These are phyloP conservation scores for Sminthurinus aureus DNA, from an alignment of 2,888 invertebrate species.

Conservation along the genomic window DNA sequence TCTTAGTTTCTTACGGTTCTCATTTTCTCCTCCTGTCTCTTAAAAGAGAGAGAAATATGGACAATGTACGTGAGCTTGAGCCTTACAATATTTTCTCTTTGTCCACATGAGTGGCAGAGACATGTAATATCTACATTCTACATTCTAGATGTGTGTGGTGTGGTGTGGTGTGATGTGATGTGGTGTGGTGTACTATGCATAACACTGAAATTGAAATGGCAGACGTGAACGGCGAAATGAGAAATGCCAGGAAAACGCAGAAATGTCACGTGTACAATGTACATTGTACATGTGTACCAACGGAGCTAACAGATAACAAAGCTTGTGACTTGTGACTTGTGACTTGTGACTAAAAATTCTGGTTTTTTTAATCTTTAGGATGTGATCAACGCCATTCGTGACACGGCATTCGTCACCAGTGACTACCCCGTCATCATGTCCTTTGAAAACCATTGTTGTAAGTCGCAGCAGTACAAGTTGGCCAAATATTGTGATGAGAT, in stretches of 20 bases:
- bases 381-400: constrained; percentile 95
- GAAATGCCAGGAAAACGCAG: neutral
- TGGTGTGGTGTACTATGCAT: too few relatives aligned
- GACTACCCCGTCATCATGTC: constrained; percentile 97
- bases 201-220: too few relatives aligned
- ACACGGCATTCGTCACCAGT: constrained; percentile 98
- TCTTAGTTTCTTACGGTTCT: neutral
- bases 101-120: too few relatives aligned
- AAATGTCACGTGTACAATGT: neutral
- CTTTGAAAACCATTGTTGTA: constrained; percentile 99
- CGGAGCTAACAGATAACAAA: neutral
- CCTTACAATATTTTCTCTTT: too few relatives aligned
- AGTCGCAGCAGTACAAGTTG: constrained; percentile 95
- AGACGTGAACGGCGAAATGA: neutral
- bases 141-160: too few relatives aligned
- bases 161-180: too few relatives aligned
- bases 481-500: constrained; percentile 99
- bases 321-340: too few relatives aligned
- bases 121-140: too few relatives aligned
- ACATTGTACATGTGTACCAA: neutral
- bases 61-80: too few relatives aligned
- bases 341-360: too few relatives aligned
- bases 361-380: constrained; percentile 67
- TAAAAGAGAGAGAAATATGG: neutral
- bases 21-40: neutral